Percentiles rank a stretch among this genome's conserved stretches.
These are phyloP conservation scores for Pteropus rufus DNA, from an alignment of 2,797 vertebrate genomes.

Conservation along the genomic window DNA sequence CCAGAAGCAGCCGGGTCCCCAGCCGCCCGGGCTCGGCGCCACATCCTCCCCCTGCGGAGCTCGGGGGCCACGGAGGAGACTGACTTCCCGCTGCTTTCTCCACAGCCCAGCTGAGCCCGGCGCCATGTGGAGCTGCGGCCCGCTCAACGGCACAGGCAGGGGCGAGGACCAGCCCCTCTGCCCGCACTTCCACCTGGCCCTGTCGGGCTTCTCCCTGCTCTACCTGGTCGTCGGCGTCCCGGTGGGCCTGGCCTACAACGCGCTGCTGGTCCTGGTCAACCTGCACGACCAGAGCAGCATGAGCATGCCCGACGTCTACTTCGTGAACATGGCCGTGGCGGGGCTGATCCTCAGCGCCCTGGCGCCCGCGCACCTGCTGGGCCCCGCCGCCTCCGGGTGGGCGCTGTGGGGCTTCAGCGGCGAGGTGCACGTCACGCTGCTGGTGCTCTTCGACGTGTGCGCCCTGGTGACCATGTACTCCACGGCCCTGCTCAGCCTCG, in stretches of 20 bases:
- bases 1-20: not conserved
- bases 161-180: slow-evolving; percentile 89
- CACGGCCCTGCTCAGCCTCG: slow-evolving; percentile 94
- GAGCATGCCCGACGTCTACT: slow-evolving; percentile 99
- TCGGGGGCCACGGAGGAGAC: not conserved
- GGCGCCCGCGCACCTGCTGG: slow-evolving; percentile 91
- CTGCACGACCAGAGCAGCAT: slow-evolving; percentile 94
- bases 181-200: slow-evolving; percentile 92
- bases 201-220: slow-evolving; percentile 92
- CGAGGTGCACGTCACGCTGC: slow-evolving; percentile 93
- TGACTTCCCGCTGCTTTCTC: not conserved
- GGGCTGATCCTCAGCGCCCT: slow-evolving; percentile 94
- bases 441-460: slow-evolving; percentile 96
- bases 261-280: slow-evolving; percentile 93
- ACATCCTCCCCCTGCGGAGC: not conserved
- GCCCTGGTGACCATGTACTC: slow-evolving; percentile 97
- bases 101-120: slow-evolving; percentile 80
- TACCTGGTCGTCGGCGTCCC: slow-evolving; percentile 96
- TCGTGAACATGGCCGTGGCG: slow-evolving; percentile 96
- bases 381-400: slow-evolving; percentile 91
- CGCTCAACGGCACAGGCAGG: slow-evolving; percentile 88
- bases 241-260: slow-evolving; percentile 93
- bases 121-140: slow-evolving; percentile 97
- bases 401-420: slow-evolving; percentile 92
- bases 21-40: not conserved